Base-by-base conservation (phyloP, 2,797 vertebrate genomes). In the Cheirogaleus major region DNA sequence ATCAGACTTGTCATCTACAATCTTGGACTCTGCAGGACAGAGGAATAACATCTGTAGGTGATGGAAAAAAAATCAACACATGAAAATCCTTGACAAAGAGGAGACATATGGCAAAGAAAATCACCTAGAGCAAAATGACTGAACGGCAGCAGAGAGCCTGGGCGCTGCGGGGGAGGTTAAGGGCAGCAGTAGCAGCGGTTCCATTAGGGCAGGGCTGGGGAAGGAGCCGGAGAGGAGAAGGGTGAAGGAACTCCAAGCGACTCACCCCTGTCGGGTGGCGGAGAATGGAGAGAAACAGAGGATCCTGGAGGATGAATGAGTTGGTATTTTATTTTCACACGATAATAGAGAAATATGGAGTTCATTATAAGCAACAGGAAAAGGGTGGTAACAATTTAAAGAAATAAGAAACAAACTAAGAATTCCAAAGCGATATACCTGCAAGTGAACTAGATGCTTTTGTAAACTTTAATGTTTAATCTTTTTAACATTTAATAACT, bases 391-490 rank as follows among this genome's bases (percentile, higher is more conserved):
- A 25, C 0, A 6, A 45, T 27, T 50, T 35, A 91, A 78, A n/a
- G 7, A 43, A 80, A 32, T 72, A 55, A 41, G 79, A 93, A 72
- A 9, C 17, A 63, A 73, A 14, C 55, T 18, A 67, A n/a, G 73
- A 32, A 59, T 80, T 81, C 12, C 8, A 10, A 91, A 67, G 38
- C 43, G 43, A 76, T 88, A 91, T 14, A 25, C 2, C 18, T 50
- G 32, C 32, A 79, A 85, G 30, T 50, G 41, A 73, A 69, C 35
- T 57, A 48, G 43, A 87, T 87, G 55, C 5, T 79, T 94, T 76
- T 45, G 9, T 1, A 32, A 80, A 35, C 15, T 80, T 15, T 50
- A 41, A 14, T 14, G 14, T 30, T 72, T 41, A 27, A 72, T 50
- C 14, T 52, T 35, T 59, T 81, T 89, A 52, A 63, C 57, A 73